Conservation (phyloP, 2,113 vertebrate genomes). For the Malaclemys terrapin region DNA sequence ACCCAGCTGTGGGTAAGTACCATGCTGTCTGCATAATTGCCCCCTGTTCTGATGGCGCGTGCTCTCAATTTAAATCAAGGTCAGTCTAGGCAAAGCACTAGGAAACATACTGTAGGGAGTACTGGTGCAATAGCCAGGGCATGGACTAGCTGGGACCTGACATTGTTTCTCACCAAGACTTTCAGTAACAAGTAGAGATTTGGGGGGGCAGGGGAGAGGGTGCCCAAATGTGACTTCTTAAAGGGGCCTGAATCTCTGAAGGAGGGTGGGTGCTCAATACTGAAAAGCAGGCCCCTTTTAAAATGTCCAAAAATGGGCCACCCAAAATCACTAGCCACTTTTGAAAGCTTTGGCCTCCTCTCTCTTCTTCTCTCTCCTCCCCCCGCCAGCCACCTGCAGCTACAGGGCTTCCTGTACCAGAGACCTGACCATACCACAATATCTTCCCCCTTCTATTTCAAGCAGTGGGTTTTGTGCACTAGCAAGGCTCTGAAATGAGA, state of each 20-base stretch:
- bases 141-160: background rate
- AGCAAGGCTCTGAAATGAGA: background rate
- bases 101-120: background rate
- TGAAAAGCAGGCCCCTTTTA: background rate
- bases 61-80: no score
- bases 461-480: background rate
- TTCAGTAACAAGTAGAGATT: background rate
- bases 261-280: background rate
- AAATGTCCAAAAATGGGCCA: background rate
- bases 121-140: background rate
- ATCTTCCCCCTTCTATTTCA: background rate
- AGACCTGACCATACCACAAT: fast-evolving
- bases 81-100: background rate
- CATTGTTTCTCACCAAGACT: background rate
- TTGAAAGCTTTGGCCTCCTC: background rate
- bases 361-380: background rate
- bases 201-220: background rate
- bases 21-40: background rate
- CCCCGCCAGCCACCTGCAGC: no score
- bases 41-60: background rate
- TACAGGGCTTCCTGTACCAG: background rate
- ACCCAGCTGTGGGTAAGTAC: background rate
- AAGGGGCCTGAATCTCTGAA: background rate
- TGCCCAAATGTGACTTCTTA: background rate
- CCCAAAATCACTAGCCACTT: fast-evolving